phyloP scores from a whole-genome alignment of 2,888 invertebrate genomes.

The Herminia tarsipennalis region DNA sequence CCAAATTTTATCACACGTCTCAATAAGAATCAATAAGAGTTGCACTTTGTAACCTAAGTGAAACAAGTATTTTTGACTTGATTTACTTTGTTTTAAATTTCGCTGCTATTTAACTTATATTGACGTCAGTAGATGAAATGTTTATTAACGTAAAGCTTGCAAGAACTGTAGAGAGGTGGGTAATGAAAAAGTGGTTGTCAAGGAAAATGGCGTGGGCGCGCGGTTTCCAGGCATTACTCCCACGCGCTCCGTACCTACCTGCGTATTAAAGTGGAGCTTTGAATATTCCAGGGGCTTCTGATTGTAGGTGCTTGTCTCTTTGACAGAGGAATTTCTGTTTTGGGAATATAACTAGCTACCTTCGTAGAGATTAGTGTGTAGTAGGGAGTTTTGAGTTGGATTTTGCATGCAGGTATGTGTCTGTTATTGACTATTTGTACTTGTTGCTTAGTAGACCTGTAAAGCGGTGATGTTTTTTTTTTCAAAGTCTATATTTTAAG shows the following conservation, averaged over 20 bases:
- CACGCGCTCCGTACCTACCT: constrained; percentile 7
- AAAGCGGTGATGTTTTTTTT: too few species aligned
- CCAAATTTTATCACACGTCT: too few species aligned
- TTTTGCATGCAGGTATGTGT: too few species aligned
- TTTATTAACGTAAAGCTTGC: constrained; percentile 15
- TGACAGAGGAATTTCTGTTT: background rate
- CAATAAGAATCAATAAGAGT: too few species aligned
- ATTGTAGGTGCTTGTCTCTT: constrained; percentile 5
- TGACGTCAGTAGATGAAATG: constrained; percentile 13
- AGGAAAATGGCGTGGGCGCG: constrained; percentile 38
- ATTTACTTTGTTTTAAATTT: too few species aligned
- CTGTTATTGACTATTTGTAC: too few species aligned
- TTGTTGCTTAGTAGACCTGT: too few species aligned
- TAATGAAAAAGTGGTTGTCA: constrained; percentile 31
- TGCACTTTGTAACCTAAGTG: too few species aligned
- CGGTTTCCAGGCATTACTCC: constrained; percentile 35
- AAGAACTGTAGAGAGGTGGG: background rate
- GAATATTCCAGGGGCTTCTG: constrained; percentile 20
- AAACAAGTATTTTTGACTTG: too few species aligned
- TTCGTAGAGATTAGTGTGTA: background rate
- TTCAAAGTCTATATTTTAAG: too few species aligned
- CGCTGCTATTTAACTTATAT: background rate
- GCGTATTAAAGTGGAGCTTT: constrained; percentile 8
- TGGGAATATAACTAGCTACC: background rate
- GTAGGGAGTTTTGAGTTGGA: too few species aligned